These are phyloP conservation scores for Gymnoscelis rufifasciata DNA, from an alignment of 2,888 invertebrate species.

Conservation along the genomic window DNA sequence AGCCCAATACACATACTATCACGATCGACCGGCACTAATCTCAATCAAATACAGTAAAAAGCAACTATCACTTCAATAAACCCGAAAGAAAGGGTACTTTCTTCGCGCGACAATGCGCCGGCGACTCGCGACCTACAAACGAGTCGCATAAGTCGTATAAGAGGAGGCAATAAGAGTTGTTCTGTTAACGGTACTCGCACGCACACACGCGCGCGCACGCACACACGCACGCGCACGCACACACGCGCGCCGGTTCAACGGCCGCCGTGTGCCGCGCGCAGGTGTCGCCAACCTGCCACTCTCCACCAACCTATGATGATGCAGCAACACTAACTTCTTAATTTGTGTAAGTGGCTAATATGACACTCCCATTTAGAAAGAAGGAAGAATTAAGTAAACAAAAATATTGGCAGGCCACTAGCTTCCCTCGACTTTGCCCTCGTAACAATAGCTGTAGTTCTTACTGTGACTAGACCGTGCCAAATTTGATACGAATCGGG, in stretches of 20 bases:
- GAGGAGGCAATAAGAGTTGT: no score
- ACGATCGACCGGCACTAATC: no score
- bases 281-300: conserved; percentile 49
- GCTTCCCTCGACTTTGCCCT: no score
- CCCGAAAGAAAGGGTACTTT: conserved; percentile 5
- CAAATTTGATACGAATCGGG: no score
- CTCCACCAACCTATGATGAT: conserved; percentile 2
- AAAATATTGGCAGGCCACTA: no score
- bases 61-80: background rate
- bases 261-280: conserved; percentile 43
- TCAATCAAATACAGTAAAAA: background rate
- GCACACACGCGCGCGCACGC: conserved; percentile 45
- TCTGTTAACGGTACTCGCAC: conserved; percentile 63
- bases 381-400: no score
- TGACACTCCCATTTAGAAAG: no score
- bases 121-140: conserved; percentile 43
- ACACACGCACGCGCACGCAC: conserved; percentile 61
- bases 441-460: no score
- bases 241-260: conserved; percentile 39
- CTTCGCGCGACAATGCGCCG: conserved; percentile 13
- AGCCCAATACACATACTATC: no score
- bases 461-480: no score
- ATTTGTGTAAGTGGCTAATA: no score
- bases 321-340: no score
- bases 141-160: conserved; percentile 11